Evolutionary conservation across 2,113 vertebrate genomes (phyloP).

Genomic region (Aythya baeri): DNA sequence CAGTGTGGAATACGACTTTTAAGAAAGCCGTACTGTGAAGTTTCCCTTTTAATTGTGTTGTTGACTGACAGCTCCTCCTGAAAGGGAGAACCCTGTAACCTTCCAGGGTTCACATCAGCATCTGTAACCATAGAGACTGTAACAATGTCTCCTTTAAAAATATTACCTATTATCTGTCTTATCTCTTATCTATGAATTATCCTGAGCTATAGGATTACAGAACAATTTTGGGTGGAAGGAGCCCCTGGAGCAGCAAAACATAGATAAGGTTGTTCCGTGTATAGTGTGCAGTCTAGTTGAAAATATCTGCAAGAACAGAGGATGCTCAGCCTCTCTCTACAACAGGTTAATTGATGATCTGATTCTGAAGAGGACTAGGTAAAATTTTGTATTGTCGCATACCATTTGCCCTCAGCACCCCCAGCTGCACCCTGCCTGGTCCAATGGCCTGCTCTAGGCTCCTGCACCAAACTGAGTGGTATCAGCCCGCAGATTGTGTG

Average conservation of each 20-base stretch:
- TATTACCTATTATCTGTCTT: background rate
- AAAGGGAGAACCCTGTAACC: background rate
- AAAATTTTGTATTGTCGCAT: fast-evolving
- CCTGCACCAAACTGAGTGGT: fast-evolving
- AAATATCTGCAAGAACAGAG: background rate
- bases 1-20: fast-evolving
- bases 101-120: background rate
- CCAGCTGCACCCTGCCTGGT: background rate
- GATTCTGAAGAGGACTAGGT: background rate
- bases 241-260: background rate
- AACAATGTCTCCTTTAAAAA: background rate
- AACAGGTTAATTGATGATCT: background rate
- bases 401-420: background rate
- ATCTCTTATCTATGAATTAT: background rate
- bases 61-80: background rate
- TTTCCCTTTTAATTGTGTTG: background rate
- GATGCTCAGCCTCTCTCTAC: background rate
- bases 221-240: background rate
- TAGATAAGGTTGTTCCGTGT: background rate
- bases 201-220: background rate
- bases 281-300: background rate
- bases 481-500: background rate
- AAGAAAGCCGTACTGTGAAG: background rate
- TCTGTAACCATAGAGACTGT: background rate
- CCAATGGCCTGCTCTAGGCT: fast-evolving